Evolutionary conservation across 2,113 vertebrate species (phyloP), one percentile per base, ranked within the genome.

Genomic region (Felis chaus): DNA sequence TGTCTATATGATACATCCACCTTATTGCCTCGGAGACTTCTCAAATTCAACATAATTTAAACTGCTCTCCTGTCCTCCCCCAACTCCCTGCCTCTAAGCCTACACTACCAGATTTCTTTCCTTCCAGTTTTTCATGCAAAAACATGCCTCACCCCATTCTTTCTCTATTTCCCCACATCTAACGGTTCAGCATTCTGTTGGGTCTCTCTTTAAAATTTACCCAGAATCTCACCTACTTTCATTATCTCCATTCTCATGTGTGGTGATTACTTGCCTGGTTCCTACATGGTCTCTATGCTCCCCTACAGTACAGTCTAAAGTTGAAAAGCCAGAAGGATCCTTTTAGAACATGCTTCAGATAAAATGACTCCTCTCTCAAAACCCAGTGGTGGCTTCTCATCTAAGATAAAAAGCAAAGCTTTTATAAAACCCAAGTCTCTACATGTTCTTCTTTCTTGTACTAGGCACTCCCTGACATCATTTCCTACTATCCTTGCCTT

Each of bases 281-380:
- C 27, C 4, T 61, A 66, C 53, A 15, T 80, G 21, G 31, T 68
- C 13, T 73, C 53, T 90, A 45, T 55, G 8, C 19, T 85, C 36
- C 25, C 9, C 71, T 93, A 48, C 0, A 39, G 45, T 27, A 80
- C 45, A 83, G 45, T 89, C 80, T 79, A 39, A 92, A 71, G 48
- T 57, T 39, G n/a, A 90, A 86, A 10, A 81, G 48, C 8, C 63
- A 73, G 29, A 45, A 18, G 16, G 27, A 36, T 79, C 29, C 68
- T 80, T 69, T 73, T 11, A 79, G 31, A 94, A n/a, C 15, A 12
- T 57, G 74, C 8, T 25, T 92, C 48, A 41, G 21, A 41, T 91
- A 81, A 31, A 31, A 39, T 66, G 55, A 80, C n/a, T 50, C 5
- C 25, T 80, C 65, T 92, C 16, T 89, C 45, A 61, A 92, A 94